A percentile compares a stretch with the other conserved stretches of the same genome.
phyloP scores from a whole-genome alignment of 2,113 vertebrate species.

The Prolemur simus region DNA sequence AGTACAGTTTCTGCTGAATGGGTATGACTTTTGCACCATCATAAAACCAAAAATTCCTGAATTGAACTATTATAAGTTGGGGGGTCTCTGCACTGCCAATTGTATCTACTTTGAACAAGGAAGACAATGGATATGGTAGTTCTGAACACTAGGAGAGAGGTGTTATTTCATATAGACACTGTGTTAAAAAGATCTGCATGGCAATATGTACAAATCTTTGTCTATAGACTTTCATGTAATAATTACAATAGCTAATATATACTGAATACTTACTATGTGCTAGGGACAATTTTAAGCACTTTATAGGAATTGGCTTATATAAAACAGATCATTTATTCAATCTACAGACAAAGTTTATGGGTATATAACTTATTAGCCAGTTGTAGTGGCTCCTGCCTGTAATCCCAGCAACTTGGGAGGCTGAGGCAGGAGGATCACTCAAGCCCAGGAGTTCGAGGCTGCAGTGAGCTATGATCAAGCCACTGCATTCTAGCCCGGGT shows the following conservation, averaged over 20 bases:
- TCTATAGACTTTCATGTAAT: neutral
- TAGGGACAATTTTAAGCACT: neutral
- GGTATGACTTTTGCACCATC: neutral
- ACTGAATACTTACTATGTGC: neutral
- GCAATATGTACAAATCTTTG: neutral
- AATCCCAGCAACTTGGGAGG: too few species aligned
- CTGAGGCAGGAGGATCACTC: too few species aligned
- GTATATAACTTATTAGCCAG: neutral
- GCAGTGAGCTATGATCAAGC: too few species aligned
- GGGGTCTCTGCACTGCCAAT: neutral
- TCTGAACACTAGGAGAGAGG: neutral
- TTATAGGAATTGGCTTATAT: neutral
- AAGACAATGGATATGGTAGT: neutral
- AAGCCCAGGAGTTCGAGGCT: too few species aligned
- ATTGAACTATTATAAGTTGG: neutral
- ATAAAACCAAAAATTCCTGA: neutral
- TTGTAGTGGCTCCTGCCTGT: too few species aligned
- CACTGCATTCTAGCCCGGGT: too few species aligned
- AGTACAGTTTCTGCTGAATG: neutral
- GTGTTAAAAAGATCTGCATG: neutral
- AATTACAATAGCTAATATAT: neutral
- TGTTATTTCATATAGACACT: neutral
- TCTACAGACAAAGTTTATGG: neutral
- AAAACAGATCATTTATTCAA: neutral
- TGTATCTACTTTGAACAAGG: conserved; percentile 26